phyloP scores from a whole-genome alignment of 2,888 invertebrate species.

The Euclidia mi region DNA sequence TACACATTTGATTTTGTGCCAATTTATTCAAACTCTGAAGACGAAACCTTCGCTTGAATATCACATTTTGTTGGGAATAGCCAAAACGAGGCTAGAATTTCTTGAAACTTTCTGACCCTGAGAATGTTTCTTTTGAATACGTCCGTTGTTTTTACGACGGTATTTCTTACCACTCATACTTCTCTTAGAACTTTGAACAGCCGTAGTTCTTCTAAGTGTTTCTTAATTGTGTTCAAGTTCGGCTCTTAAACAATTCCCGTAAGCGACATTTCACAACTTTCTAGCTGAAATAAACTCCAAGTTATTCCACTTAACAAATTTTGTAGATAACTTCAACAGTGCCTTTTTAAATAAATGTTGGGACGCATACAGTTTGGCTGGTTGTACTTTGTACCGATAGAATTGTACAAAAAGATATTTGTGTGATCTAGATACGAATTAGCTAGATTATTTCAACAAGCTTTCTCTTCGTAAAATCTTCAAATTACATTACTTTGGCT shows the following conservation, averaged over 20 bases:
- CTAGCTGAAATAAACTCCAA: constrained; percentile 57
- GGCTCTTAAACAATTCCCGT: constrained; percentile 61
- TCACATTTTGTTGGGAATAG: constrained; percentile 22
- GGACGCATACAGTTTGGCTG: constrained; percentile 25
- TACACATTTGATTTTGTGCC: constrained; percentile 26
- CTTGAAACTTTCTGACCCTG: constrained; percentile 22
- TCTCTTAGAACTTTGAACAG: constrained; percentile 47
- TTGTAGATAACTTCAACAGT: constrained; percentile 59
- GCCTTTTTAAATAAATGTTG: constrained; percentile 53
- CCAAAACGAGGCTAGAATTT: constrained; percentile 26
- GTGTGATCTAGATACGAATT: constrained; percentile 1
- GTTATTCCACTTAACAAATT: constrained; percentile 64
- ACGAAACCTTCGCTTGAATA: constrained; percentile 30
- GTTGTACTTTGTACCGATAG: constrained; percentile 29
- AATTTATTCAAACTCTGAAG: constrained; percentile 15
- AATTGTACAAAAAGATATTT: constrained; percentile 17
- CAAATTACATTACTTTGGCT: constrained; percentile 2
- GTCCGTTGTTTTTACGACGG: constrained; percentile 33
- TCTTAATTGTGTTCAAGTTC: constrained; percentile 64
- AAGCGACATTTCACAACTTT: constrained; percentile 65
- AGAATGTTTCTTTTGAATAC: constrained; percentile 27
- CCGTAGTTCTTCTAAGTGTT: constrained; percentile 60
- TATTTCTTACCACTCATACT: constrained; percentile 52
- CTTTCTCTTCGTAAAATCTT: not conserved
- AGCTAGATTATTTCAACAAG: constrained; percentile 3